Conservation (phyloP, 2,888 invertebrate genomes). For the Nephrotoma appendiculata region DNA sequence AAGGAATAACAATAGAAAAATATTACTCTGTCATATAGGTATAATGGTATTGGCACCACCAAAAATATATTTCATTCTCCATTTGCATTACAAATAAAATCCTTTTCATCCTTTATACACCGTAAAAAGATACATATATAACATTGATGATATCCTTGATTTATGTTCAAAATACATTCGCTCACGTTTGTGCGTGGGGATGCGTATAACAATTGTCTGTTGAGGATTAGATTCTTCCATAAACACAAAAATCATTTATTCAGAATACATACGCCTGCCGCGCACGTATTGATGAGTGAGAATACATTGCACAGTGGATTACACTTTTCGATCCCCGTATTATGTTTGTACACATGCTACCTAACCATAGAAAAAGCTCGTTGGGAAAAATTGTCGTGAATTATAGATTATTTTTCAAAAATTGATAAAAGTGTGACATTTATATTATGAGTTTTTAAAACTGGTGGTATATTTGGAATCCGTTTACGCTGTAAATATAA, state of each 20-base stretch:
- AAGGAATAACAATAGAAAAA: background rate
- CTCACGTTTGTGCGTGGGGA: background rate
- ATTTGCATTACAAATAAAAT: background rate
- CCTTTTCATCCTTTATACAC: background rate
- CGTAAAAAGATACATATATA: background rate
- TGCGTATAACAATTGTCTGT: background rate
- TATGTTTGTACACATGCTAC: too few relatives aligned
- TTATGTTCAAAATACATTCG: background rate
- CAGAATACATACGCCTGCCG: background rate
- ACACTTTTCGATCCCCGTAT: background rate
- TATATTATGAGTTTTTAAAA: too few relatives aligned
- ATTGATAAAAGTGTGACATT: too few relatives aligned
- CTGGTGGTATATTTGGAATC: too few relatives aligned
- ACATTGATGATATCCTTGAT: background rate
- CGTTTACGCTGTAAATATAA: too few relatives aligned
- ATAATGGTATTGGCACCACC: background rate
- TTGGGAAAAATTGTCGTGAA: too few relatives aligned
- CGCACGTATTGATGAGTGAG: background rate
- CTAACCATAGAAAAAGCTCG: too few relatives aligned
- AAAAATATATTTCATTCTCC: background rate
- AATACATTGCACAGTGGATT: background rate
- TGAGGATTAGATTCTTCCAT: background rate
- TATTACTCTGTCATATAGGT: background rate
- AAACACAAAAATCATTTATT: background rate
- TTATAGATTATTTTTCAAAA: too few relatives aligned